Evolutionary conservation across 2,888 invertebrate species (phyloP).

Genomic region (Macaria notata): DNA sequence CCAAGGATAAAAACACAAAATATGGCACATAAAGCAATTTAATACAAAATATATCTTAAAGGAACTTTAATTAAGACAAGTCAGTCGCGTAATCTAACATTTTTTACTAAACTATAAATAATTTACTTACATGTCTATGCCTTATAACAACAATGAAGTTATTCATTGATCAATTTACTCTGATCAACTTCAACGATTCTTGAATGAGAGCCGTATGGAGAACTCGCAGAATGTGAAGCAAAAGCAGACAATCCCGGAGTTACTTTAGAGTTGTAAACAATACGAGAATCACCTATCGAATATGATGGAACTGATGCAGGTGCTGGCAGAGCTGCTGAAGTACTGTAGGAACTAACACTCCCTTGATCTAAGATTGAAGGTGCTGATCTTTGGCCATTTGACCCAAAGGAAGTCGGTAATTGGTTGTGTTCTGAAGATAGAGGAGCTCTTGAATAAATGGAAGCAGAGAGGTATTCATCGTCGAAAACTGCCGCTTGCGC

Average conservation of each 20-base stretch:
- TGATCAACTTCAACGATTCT: too few species aligned
- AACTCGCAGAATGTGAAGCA: slow-evolving; percentile 9
- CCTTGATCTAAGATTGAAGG: slow-evolving; percentile 2
- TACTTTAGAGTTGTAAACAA: slow-evolving; percentile 30
- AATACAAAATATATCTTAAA: too few species aligned
- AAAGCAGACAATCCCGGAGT: slow-evolving; percentile 38
- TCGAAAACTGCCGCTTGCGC: slow-evolving; percentile 38
- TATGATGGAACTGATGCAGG: slow-evolving; percentile 28
- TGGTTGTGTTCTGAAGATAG: background rate
- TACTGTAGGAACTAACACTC: background rate
- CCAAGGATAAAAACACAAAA: too few species aligned
- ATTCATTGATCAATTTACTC: too few species aligned
- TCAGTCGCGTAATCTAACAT: slow-evolving; percentile 47
- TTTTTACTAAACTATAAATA: too few species aligned
- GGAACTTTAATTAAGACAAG: slow-evolving; percentile 22
- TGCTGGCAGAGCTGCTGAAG: slow-evolving; percentile 5
- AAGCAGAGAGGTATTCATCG: slow-evolving; percentile 36
- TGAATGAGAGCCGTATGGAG: too few species aligned
- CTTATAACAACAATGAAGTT: slow-evolving; percentile 33
- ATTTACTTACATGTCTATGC: slow-evolving; percentile 47
- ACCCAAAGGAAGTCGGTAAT: background rate
- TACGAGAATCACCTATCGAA: slow-evolving; percentile 21
- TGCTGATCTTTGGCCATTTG: background rate
- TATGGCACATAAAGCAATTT: too few species aligned
- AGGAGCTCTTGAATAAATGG: slow-evolving; percentile 37